Base-by-base conservation (phyloP, 37 sponge, comb jelly and placozoan species). In the Cliona cf. orientalis region DNA sequence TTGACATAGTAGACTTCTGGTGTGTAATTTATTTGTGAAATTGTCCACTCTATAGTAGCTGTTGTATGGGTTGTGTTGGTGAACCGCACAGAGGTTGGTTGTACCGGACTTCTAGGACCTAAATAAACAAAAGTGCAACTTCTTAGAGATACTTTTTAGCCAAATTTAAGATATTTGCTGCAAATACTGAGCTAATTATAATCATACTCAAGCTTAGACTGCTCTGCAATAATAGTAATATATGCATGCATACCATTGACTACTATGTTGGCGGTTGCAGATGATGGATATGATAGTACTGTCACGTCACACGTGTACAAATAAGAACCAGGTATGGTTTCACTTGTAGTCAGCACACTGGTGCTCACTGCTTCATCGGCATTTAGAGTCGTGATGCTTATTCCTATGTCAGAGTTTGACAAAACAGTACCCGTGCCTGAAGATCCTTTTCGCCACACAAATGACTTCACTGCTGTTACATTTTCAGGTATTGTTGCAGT, bases 21-120 rank as follows among this genome's bases (percentile, higher is more conserved):
- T 25, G 61, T 71, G 58, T 70, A 68, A 5, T 44, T 58, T 38
- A 69, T 69, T 23, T 5, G 2, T 19, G 71, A 59, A 9, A 81
- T 63, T 36, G 33, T 81, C 71, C 70, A 81, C 11, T 58, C 77
- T 36, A 76, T 60, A 41, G 62, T 67, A 7, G 31, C 69, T 29
- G 69, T 14, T 17, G 39, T 37, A n/a, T n/a, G n/a, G n/a, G n/a
- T n/a, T n/a, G n/a, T n/a, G n/a, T n/a, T n/a, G n/a, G n/a, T n/a
- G n/a, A n/a, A n/a, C n/a, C n/a, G n/a, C n/a, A n/a, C n/a, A n/a
- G n/a, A n/a, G n/a, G n/a, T n/a, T n/a, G n/a, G 55, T 17, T 49
- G 55, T 17, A 49, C 55, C 23, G 62, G 62, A 12, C 25, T 61
- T 61, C 62, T 61, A 17, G 62, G 62, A 61, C 62, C 62, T 61